Base-by-base conservation (phyloP, 2,113 vertebrate genomes). In the Nesoenas mayeri region DNA sequence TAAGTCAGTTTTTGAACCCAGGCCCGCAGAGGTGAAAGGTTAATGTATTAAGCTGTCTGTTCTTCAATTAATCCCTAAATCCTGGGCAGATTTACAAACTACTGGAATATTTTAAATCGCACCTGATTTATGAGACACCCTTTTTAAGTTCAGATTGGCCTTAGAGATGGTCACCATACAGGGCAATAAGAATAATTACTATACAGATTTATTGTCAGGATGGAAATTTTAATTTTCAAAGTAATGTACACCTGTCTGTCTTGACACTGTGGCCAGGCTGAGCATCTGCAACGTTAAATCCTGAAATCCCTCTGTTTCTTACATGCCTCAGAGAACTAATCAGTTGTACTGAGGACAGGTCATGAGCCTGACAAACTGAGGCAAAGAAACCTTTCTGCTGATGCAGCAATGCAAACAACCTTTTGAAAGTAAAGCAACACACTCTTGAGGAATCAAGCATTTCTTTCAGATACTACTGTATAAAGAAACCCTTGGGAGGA, bases 21-120 rank as follows among this genome's bases (percentile, higher is more conserved):
- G 69, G 65, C 70, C 69, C 60, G 54, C 42, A 82, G 91, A 89
- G 93, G 85, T 95, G 94, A 95, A 89, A 95, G 94, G 93, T 95
- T 97, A 97, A 97, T 96, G 96, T 90, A 97, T 96, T 96, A 96
- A 91, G 62, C 79, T 97, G 96, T 96, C 97, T 94, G 61, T 38
- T 95, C 71, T 92, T 95, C 83, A 95, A 61, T 97, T 96, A 95
- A 91, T 95, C 85, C 79, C 80, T 80, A 91, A 94, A 79, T 80
- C 70, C 73, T 47, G 38, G 67, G 58, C 48, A 95, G 88, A 96
- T 93, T 96, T 94, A 89, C 79, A 86, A 94, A 97, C 89, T 93
- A 65, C 20, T 87, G 89, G 80, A 96, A 96, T 85, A 96, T 93
- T 91, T 91, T 85, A 94, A 95, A 92, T 91, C n/a, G 20, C 47